Evolutionary conservation across 1,140 invertebrate species (phyloP), one percentile per base, ranked within the genome.

Genomic region (Drosophila parabipectinata): DNA sequence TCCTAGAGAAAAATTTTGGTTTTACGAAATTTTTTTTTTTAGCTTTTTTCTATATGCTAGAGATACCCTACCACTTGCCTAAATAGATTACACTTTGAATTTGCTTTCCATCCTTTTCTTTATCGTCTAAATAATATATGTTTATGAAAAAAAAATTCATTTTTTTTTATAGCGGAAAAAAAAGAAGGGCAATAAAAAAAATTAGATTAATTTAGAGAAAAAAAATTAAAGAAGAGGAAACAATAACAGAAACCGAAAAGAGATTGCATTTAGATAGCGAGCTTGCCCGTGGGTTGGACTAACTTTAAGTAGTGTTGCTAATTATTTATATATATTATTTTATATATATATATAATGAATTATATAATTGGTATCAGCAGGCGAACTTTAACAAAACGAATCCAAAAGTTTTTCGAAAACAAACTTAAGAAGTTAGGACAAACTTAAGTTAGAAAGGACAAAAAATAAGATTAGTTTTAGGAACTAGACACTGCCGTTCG

Each of bases 1-100:
- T 74, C 59, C 72, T 74, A 74, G 60, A 73, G 69, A 74, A 74
- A 74, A 74, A 74, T 74, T 74, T 74, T 74, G 72, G 72, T 74
- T 74, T 72, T 74, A 37, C 71, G 71, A 64, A 74, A 74, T 37
- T 37, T 55, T 72, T 24, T 54, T 47, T 60, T 71, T 60, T 47
- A 68, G 62, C 48, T 68, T 45, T 71, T 51, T 71, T 72, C 39
- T 72, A 72, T 53, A 73, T 34, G 45, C 71, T 73, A 73, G 67
- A 73, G 32, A 63, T 55, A 73, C 72, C 72, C 72, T 74, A 74
- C 71, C 71, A 74, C 72, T 74, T 74, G 69, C 72, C 72, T 74
- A 74, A 71, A 56, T 64, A 64, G 32, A 51, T 74, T 74, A 74
- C 72, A 74, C 55, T 74, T 57, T 21, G 34, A 41, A 64, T 47